Evolutionary conservation across 1,140 invertebrate species (phyloP).

Genomic region (Polypedilum pembai): DNA sequence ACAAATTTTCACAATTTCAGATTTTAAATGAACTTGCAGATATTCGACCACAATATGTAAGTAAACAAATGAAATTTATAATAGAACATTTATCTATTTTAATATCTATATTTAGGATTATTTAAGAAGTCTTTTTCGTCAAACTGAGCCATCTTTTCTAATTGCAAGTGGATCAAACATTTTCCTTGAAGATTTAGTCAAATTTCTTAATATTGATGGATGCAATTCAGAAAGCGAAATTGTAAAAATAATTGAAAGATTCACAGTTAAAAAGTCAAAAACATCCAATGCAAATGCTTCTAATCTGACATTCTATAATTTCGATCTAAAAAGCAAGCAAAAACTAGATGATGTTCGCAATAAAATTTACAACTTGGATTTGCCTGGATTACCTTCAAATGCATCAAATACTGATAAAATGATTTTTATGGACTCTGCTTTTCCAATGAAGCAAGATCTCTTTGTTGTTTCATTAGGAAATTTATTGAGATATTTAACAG

Average conservation of each 20-base stretch:
- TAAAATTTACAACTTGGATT: neutral
- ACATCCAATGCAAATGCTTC: neutral
- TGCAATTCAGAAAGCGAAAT: neutral
- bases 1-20: neutral
- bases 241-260: neutral
- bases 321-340: neutral
- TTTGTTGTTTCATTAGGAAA: neutral
- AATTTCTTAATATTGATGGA: neutral
- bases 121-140: neutral
- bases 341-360: neutral
- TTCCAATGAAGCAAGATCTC: slow-evolving; percentile 13
- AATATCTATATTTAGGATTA: neutral
- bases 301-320: neutral
- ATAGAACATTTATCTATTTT: too few species aligned
- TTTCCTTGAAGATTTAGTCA: neutral
- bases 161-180: neutral
- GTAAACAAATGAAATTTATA: too few species aligned
- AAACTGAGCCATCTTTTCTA: neutral
- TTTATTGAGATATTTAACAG: neutral
- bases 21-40: neutral
- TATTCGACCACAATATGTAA: neutral
- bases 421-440: neutral
- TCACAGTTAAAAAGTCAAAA: neutral
- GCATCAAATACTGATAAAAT: neutral
- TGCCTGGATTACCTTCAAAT: neutral